Base-by-base conservation (phyloP, 2,113 vertebrate genomes). In the Rhynchopsitta pachyrhyncha region DNA sequence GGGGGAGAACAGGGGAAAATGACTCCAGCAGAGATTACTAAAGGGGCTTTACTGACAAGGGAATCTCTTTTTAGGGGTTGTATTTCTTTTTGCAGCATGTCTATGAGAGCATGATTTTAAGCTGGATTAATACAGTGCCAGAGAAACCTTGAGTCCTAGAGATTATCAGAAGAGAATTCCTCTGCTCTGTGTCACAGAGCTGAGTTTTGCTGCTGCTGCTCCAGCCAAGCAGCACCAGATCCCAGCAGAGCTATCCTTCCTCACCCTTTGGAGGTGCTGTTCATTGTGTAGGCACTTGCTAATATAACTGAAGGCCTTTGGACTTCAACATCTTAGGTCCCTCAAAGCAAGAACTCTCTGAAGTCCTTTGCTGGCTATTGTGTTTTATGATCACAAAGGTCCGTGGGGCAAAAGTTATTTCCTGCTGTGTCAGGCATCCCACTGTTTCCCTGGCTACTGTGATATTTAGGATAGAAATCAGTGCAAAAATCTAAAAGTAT, bases 181-280 rank as follows among this genome's bases (percentile, higher is more conserved):
- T 42, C 6, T 84, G 60, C 33, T 19, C 28, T 84, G 4, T 35
- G 15, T 9, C 6, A 31, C 7, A 63, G 13, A 52, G 42, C 35
- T 0, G 0, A 25, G 25, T 17, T 67, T 59, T 59, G 12, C 49
- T 71, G 46, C 39, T 71, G 44, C 33, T 57, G 6, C 16, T 74
- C 17, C 42, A 39, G 7, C 6, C 0, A 0, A 73, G 37, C 23
- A 66, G 17, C 11, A 52, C 16, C 10, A 62, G 74, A 22, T 57
- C 46, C 16, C n/a, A 79, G 31, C 35, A 67, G 31, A 82, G 33
- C 31, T 44, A 17, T 37, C 28, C 66, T 69, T 41, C 33, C 18
- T 42, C 4, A 0, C 8, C 42, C 22, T 92, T 44, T 17, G 33
- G 24, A 85, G 62, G 14, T 27, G 59, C 23, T 35, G 10, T 46